Conservation (phyloP, 2,113 vertebrate species). For the Peromyscus leucopus region DNA sequence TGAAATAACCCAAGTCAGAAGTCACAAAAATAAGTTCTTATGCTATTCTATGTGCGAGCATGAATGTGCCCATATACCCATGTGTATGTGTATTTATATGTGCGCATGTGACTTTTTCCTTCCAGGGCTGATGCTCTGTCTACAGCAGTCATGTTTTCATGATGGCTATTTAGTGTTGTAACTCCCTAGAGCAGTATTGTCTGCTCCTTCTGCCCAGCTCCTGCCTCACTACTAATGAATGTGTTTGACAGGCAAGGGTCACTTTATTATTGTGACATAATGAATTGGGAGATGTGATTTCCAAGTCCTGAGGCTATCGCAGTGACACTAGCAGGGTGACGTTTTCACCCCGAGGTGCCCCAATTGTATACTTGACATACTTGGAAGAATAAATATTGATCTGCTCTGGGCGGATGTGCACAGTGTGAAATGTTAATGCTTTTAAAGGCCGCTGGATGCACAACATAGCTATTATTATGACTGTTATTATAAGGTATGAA, state of each 20-base stretch:
- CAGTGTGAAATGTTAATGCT: conserved; percentile 73
- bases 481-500: conserved; percentile 71
- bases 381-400: conserved; percentile 75
- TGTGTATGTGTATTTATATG: neutral
- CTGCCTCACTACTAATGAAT: conserved; percentile 26
- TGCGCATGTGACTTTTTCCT: neutral
- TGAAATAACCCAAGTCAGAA: neutral
- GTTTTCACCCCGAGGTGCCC: conserved; percentile 62
- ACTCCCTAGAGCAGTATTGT: neutral
- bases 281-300: conserved; percentile 67
- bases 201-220: neutral
- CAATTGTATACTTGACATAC: conserved; percentile 30
- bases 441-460: conserved; percentile 54
- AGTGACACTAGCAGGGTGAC: conserved; percentile 9
- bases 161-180: neutral
- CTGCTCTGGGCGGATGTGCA: conserved; percentile 31
- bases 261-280: conserved; percentile 71
- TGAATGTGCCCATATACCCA: neutral
- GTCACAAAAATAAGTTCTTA: neutral
- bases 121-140: neutral
- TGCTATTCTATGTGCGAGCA: neutral
- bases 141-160: neutral
- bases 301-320: conserved; percentile 56
- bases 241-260: conserved; percentile 53
- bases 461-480: conserved; percentile 65